Conservation (phyloP, 2,113 vertebrate species). For the Ptilorrhoa leucosticta region DNA sequence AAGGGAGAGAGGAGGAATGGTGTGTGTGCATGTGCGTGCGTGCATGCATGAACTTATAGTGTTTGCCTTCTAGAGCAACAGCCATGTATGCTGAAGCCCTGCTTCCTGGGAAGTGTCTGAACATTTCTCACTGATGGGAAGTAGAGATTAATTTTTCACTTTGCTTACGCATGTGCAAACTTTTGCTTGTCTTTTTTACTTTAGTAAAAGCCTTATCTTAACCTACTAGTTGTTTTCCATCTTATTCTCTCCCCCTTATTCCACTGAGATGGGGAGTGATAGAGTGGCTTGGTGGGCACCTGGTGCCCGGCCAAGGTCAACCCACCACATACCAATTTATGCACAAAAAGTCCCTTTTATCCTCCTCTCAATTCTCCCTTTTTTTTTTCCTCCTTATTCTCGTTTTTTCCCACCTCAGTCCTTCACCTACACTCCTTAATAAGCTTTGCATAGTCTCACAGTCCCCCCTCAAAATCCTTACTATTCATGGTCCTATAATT, state of each 20-base stretch:
- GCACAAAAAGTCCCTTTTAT: not conserved
- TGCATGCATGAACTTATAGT: not conserved
- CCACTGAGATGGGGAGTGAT: not conserved
- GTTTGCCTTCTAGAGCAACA: not conserved
- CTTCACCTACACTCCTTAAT: not conserved
- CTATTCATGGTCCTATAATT: not conserved
- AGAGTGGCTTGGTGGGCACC: not conserved
- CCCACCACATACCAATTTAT: not conserved
- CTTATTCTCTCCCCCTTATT: not conserved
- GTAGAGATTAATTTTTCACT: not conserved
- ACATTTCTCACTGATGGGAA: not conserved
- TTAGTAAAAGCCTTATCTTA: not conserved
- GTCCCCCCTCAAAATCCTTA: not conserved
- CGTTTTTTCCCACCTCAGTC: not conserved
- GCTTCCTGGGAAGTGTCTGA: not conserved
- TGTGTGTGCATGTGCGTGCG: accelerated
- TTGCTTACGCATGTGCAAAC: not conserved
- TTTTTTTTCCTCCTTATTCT: not conserved
- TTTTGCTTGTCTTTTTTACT: not conserved
- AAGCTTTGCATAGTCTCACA: not conserved
- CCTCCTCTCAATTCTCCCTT: not conserved
- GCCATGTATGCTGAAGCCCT: not conserved
- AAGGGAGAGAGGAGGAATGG: not conserved
- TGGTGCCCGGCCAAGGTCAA: not conserved
- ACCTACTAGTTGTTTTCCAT: not conserved